These are phyloP conservation scores for Leptogaster cylindrica DNA, from an alignment of 2,888 invertebrate genomes.

Conservation along the genomic window DNA sequence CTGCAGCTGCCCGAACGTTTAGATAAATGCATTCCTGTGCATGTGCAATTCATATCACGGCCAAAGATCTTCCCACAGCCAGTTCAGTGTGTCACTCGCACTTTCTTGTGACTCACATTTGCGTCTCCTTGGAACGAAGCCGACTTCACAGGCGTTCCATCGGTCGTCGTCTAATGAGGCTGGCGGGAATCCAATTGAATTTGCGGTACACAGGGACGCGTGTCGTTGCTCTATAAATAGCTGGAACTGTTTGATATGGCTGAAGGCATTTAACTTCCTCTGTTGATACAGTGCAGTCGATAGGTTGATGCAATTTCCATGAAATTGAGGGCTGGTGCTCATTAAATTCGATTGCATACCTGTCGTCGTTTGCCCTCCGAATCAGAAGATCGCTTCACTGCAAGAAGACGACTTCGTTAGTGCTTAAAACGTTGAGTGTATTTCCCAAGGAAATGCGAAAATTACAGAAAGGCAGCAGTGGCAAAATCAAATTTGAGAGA, in stretches of 20 bases:
- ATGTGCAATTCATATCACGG: background rate
- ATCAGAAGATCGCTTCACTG: no score
- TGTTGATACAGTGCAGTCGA: background rate
- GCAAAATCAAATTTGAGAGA: no score
- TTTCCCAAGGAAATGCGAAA: no score
- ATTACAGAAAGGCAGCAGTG: no score
- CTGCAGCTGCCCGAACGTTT: no score
- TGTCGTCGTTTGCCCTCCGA: no score
- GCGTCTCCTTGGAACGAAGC: background rate
- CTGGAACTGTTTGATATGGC: background rate
- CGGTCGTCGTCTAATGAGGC: background rate
- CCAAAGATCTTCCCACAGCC: background rate
- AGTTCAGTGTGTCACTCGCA: conserved; percentile 32
- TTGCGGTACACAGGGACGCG: conserved; percentile 3
- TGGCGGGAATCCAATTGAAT: conserved; percentile 5
- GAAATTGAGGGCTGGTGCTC: background rate
- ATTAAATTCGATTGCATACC: conserved; percentile 15
- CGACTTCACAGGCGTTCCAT: background rate
- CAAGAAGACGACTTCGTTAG: no score
- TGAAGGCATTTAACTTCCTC: conserved; percentile 2
- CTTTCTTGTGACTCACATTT: conserved; percentile 24
- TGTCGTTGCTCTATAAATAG: conserved; percentile 16
- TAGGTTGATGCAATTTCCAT: conserved; percentile 20
- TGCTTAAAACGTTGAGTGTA: no score
- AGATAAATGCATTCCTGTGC: no score